Conservation (phyloP, 2,113 vertebrate species). For the Struthidea cinerea region DNA sequence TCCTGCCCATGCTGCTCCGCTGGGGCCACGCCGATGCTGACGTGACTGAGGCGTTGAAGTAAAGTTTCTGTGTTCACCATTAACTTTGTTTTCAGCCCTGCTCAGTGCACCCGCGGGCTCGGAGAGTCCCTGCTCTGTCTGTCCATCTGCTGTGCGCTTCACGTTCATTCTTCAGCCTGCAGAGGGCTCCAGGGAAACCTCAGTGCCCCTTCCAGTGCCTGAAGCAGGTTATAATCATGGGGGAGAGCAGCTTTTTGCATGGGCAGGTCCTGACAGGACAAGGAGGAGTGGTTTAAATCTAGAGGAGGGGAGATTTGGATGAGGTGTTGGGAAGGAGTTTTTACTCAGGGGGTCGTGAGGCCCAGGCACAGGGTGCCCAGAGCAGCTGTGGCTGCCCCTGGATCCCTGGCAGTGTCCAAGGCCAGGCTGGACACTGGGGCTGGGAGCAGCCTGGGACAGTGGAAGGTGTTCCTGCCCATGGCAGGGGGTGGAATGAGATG, state of each 20-base stretch:
- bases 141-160: neutral
- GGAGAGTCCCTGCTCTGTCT: neutral
- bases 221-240: neutral
- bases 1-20: neutral
- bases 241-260: neutral
- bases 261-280: neutral
- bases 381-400: neutral
- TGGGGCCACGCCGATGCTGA: neutral
- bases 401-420: neutral
- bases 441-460: neutral
- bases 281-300: neutral
- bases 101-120: neutral
- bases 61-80: neutral
- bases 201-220: neutral
- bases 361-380: neutral
- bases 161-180: neutral
- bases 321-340: neutral
- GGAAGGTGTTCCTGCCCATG: neutral
- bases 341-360: neutral
- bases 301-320: neutral
- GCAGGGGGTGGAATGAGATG: neutral
- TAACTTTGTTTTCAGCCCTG: neutral
- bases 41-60: neutral
- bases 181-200: neutral
- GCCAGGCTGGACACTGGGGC: accelerated